phyloP scores from a whole-genome alignment of 2,797 vertebrate species.

The Sebastes cheni region DNA sequence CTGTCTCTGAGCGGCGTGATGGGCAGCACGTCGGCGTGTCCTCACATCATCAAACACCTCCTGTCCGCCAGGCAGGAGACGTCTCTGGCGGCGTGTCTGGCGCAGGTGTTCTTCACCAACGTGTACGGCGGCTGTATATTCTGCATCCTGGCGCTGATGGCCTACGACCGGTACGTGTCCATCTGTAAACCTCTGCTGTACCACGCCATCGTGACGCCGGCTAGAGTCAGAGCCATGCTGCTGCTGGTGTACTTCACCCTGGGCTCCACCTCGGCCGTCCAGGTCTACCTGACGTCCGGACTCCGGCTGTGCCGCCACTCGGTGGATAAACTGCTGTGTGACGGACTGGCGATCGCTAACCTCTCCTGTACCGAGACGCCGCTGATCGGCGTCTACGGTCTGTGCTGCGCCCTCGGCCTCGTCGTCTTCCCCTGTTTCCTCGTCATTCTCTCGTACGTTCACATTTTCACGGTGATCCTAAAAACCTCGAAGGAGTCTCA shows the following conservation, averaged over 20 bases:
- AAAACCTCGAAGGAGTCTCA: constrained; percentile 50
- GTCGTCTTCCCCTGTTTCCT: constrained; percentile 51
- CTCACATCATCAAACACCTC: not conserved
- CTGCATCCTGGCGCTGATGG: constrained; percentile 69
- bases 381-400: constrained; percentile 42
- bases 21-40: constrained; percentile 1
- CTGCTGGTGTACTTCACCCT: constrained; percentile 41
- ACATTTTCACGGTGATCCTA: constrained; percentile 58
- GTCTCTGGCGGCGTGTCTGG: constrained; percentile 33
- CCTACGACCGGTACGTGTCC: constrained; percentile 72
- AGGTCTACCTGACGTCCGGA: constrained; percentile 54
- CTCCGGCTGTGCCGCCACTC: constrained; percentile 53
- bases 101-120: constrained; percentile 65
- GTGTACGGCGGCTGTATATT: constrained; percentile 47
- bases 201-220: constrained; percentile 65
- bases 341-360: constrained; percentile 56
- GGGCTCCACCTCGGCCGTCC: constrained; percentile 14
- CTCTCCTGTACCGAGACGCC: constrained; percentile 54
- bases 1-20: constrained; percentile 1
- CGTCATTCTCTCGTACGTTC: constrained; percentile 63
- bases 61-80: fast-evolving
- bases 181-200: constrained; percentile 75
- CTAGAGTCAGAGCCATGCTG: constrained; percentile 49
- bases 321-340: constrained; percentile 67
- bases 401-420: not conserved